phyloP scores from a whole-genome alignment of 2,888 invertebrate genomes.

The Eupithecia centaureata region DNA sequence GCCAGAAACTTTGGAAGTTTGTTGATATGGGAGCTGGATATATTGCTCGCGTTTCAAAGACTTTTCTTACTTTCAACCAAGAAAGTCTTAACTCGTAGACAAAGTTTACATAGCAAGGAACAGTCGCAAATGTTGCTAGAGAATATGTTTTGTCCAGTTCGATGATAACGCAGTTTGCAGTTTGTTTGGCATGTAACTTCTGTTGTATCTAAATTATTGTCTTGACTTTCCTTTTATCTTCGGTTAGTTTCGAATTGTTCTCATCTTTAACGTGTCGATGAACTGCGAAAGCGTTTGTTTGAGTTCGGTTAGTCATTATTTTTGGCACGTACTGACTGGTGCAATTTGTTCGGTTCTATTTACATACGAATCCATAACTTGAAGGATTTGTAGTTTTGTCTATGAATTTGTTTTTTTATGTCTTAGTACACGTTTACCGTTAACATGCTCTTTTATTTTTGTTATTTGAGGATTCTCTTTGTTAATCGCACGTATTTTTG shows the following conservation, averaged over 20 bases:
- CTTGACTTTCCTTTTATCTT: slow-evolving; percentile 41
- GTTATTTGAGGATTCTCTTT: slow-evolving; percentile 17
- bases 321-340: slow-evolving; percentile 26
- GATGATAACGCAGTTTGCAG: slow-evolving; percentile 61
- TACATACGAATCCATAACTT: slow-evolving; percentile 26
- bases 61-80: slow-evolving; percentile 59
- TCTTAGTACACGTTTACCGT: slow-evolving; percentile 13
- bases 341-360: slow-evolving; percentile 26
- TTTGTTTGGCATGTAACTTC: slow-evolving; percentile 48
- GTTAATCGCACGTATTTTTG: slow-evolving; percentile 26
- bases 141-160: slow-evolving; percentile 56
- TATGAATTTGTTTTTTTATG: slow-evolving; percentile 10
- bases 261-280: slow-evolving; percentile 28
- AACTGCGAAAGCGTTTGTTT: slow-evolving; percentile 27
- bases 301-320: slow-evolving; percentile 31
- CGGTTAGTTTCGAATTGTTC: slow-evolving; percentile 26
- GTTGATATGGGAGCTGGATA: slow-evolving; percentile 66
- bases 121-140: slow-evolving; percentile 67
- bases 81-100: slow-evolving; percentile 58
- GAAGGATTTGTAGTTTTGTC: slow-evolving; percentile 20
- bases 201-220: slow-evolving; percentile 44
- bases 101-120: slow-evolving; percentile 69
- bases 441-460: slow-evolving; percentile 25
- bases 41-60: slow-evolving; percentile 64
- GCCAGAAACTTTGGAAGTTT: slow-evolving; percentile 66